Evolutionary conservation across 30 jellyfish, hydroid and myxozoan genomes (phyloP).

Genomic region (Catostylus mosaicus): DNA sequence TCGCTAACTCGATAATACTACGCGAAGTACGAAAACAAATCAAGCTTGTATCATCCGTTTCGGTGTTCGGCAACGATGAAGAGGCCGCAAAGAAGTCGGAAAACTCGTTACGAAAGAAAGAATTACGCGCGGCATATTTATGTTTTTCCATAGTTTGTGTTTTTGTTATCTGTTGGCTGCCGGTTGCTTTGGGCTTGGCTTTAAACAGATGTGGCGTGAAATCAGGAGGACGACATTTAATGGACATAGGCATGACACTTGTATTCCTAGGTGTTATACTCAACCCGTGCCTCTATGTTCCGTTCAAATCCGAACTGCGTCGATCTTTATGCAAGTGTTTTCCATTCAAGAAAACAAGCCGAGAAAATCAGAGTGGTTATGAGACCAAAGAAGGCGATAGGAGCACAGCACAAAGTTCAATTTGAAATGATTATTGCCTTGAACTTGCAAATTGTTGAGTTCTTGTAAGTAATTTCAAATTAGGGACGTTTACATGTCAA

Average conservation of each 20-base stretch:
- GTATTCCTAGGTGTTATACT: conserved; percentile 29
- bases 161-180: conserved; percentile 37
- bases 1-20: conserved; percentile 22
- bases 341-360: neutral
- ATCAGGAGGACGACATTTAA: neutral
- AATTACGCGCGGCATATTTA: conserved; percentile 52
- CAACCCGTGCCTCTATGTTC: conserved; percentile 55
- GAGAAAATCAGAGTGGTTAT: neutral
- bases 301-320: conserved; percentile 48
- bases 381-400: neutral
- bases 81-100: conserved; percentile 42
- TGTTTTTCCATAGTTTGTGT: conserved; percentile 52
- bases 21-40: conserved; percentile 49
- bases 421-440: neutral
- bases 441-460: too few species aligned
- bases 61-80: conserved; percentile 48
- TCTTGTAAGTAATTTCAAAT: too few species aligned
- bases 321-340: conserved; percentile 6
- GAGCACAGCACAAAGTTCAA: neutral
- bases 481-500: too few species aligned
- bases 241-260: conserved; percentile 27
- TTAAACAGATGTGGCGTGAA: neutral
- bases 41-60: conserved; percentile 29
- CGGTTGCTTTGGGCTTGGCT: conserved; percentile 17
- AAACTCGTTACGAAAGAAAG: conserved; percentile 41